phyloP scores from a whole-genome alignment of 2,888 invertebrate genomes.

The Cremastinae sp. region DNA sequence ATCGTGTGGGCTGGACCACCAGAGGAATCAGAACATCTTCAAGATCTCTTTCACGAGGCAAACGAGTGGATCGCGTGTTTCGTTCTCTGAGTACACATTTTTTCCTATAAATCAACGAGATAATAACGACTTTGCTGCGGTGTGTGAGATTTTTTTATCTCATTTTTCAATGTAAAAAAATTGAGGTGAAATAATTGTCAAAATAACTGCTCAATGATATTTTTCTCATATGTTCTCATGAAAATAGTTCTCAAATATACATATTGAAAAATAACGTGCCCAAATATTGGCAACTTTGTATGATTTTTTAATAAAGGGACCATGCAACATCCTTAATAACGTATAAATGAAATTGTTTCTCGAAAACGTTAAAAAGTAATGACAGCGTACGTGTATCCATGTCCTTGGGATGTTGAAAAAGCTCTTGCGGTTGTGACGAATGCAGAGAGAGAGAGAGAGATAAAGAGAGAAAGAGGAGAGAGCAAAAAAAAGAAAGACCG shows the following conservation, averaged over 20 bases:
- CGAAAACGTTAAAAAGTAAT: constrained; percentile 25
- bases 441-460: constrained; percentile 40
- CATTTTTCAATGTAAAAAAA: background rate
- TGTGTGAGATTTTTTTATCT: too few species aligned
- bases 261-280: background rate
- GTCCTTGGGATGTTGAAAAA: constrained; percentile 35
- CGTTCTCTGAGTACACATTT: constrained; percentile 50
- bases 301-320: background rate
- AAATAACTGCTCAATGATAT: too few species aligned
- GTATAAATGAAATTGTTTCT: constrained; percentile 10
- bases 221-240: too few species aligned
- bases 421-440: constrained; percentile 22
- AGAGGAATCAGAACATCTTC: constrained; percentile 32
- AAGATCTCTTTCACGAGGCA: constrained; percentile 14
- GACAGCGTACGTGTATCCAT: constrained; percentile 14
- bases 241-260: too few species aligned
- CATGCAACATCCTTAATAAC: too few species aligned
- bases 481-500: constrained; percentile 24
- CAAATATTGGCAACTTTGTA: too few species aligned
- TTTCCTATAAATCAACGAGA: background rate
- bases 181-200: too few species aligned
- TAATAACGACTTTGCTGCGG: too few species aligned
- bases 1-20: constrained; percentile 41
- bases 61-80: constrained; percentile 67
- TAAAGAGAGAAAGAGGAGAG: too few species aligned